These are phyloP conservation scores for Hemibagrus guttatus DNA, from an alignment of 2,797 vertebrate species.

Conservation along the genomic window DNA sequence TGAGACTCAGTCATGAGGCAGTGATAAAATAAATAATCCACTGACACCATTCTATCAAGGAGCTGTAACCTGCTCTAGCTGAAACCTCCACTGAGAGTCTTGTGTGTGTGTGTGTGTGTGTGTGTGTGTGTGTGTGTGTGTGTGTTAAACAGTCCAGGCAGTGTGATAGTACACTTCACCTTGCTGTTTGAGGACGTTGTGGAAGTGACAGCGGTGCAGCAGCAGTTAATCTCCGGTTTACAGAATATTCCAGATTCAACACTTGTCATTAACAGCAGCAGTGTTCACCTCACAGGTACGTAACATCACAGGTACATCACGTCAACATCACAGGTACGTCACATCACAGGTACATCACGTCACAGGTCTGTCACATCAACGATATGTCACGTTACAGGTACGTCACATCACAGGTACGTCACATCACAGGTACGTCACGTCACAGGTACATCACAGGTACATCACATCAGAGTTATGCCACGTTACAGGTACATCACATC, in stretches of 20 bases:
- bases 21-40: neutral
- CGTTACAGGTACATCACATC: too few relatives aligned
- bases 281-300: conserved; percentile 67
- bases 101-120: conserved; percentile 3
- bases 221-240: conserved; percentile 64
- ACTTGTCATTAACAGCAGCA: conserved; percentile 65
- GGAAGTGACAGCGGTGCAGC: conserved; percentile 45
- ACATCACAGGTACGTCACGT: too few relatives aligned
- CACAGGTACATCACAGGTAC: too few relatives aligned
- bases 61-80: neutral
- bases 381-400: too few relatives aligned
- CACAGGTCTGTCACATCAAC: neutral
- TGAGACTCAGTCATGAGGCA: neutral
- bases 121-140: neutral
- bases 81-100: neutral
- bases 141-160: conserved; percentile 65
- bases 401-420: too few relatives aligned
- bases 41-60: neutral
- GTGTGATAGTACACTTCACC: conserved; percentile 69
- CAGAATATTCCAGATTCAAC: conserved; percentile 32
- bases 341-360: neutral
- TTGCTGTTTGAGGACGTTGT: conserved; percentile 62
- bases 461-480: too few relatives aligned
- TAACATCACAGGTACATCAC: neutral
- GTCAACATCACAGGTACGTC: neutral